Base-by-base conservation (phyloP, 64 coral and sea anemone species). In the Exaiptasia diaphana region DNA sequence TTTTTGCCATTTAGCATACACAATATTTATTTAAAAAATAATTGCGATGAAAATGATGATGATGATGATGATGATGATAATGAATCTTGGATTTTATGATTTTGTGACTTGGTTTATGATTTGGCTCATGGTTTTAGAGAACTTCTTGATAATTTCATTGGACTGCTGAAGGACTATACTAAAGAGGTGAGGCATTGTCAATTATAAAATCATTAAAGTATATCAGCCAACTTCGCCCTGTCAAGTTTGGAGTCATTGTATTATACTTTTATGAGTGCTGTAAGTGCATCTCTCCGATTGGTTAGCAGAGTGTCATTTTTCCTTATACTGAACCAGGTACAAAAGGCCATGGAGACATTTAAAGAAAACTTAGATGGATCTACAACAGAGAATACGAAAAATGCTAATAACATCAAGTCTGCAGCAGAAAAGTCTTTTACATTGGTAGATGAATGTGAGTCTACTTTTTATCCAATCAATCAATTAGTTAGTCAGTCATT, bases 101-200 rank as follows among this genome's bases (percentile, higher is more conserved):
- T 12, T n/a, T 5, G 6, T 22, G 5, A 64, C 26, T 61, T 28
- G 14, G 57, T 43, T 25, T 22, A 57, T 15, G 25, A 34, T n/a
- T 45, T 82, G 14, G 6, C 5, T 5, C 15, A 1, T 59, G 41
- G 32, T 71, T 29, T 54, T n/a, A 99, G 95, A 53, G 90, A 99
- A 71, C 73, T 89, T 38, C 90, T 99, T 60, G 85, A 99, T 74
- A 89, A 61, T 14, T 99, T 99, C 15, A 99, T 99, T 25, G 86
- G 82, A 43, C 85, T 99, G 18, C 69, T 99, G 9, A 99, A 99
- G 53, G 95, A 99, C 36, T 99, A 93, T 43, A 91, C 75, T 24
- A 93, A 89, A 49, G 95, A 99, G 90, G 95, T 99, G 80, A 69
- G 37, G 53, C 62, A 13, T 18, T 52, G 7, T 12, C 0, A 50